phyloP scores from a whole-genome alignment of 30 jellyfish, hydroid and myxozoan genomes.

The Aurelia sp. region DNA sequence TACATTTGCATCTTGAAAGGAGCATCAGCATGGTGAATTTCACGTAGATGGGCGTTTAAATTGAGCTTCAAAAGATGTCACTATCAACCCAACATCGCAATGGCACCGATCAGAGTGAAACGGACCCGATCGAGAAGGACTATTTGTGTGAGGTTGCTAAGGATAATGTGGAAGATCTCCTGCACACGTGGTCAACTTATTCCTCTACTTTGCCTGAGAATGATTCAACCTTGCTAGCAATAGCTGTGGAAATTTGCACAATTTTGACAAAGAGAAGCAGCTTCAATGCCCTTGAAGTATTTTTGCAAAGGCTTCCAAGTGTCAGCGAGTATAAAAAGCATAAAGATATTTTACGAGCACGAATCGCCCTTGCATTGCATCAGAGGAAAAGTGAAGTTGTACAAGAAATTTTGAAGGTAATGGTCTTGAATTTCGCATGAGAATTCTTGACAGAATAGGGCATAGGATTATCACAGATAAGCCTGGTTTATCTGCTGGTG shows the following conservation, averaged over 20 bases:
- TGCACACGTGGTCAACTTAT: slow-evolving; percentile 64
- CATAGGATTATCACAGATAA: too few relatives aligned
- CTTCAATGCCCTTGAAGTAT: slow-evolving; percentile 69
- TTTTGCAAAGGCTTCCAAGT: slow-evolving; percentile 63
- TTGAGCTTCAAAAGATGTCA: background rate
- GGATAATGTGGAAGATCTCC: slow-evolving; percentile 53
- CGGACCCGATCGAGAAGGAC: background rate
- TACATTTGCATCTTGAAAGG: slow-evolving; percentile 23
- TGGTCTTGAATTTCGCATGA: too few relatives aligned
- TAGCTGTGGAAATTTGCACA: slow-evolving; percentile 73
- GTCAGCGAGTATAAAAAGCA: slow-evolving; percentile 32
- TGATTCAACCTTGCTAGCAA: slow-evolving; percentile 49
- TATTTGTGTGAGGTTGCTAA: slow-evolving; percentile 7
- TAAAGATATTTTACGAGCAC: slow-evolving; percentile 69
- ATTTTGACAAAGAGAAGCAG: slow-evolving; percentile 52
- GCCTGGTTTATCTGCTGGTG: too few relatives aligned
- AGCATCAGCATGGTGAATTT: slow-evolving; percentile 40
- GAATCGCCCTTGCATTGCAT: slow-evolving; percentile 64
- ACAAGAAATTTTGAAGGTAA: slow-evolving; percentile 60
- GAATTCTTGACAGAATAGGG: too few relatives aligned
- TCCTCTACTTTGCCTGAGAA: slow-evolving; percentile 26
- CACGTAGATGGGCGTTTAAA: background rate
- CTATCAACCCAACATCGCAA: background rate
- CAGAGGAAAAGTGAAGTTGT: slow-evolving; percentile 58
- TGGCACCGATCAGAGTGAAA: too few relatives aligned